Base-by-base conservation (phyloP, 1,140 invertebrate genomes). In the Drosophila truncata region DNA sequence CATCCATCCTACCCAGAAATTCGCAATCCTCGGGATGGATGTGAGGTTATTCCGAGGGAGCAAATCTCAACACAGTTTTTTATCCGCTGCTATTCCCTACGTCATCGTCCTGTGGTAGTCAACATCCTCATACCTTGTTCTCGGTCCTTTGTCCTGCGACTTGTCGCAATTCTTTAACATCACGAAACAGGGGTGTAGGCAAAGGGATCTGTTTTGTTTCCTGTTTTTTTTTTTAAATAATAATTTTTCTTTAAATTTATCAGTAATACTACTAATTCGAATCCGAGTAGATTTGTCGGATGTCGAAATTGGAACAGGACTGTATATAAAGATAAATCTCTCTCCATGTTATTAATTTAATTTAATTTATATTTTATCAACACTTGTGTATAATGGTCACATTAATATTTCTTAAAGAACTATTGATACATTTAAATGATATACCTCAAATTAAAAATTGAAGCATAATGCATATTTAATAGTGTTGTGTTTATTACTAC, bases 51-150 rank as follows among this genome's bases (percentile, higher is more conserved):
- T 69, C 44, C 57, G 29, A 70, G 69, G 69, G 52, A 72, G 20
- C 50, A 87, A 87, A 84, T 87, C 83, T 74, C 80, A 88, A 78
- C 82, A 82, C 79, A 76, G 65, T 86, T 81, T 78, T 77, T 72
- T 72, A 62, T 50, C 29, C 27, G n/a, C 47, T 13, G 27, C 33
- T 18, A 20, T 54, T 46, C 35, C 52, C 61, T 72, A 66, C 83
- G 80, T 84, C 84, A 88, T 88, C 85, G 84, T 87, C 84, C 82
- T 85, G 67, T 70, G 69, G 69, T 23, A 70, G 66, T 14, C 47
- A 42, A 42, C 66, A 54, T 44, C 62, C 66, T 70, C 47, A 41
- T 60, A 29, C 50, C 74, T 41, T 59, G 39, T 63, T n/a, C 47
- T 31, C 41, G 16, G 31, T 27, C 41, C 39, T 44, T 66, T 46